Conservation (phyloP, 2,797 vertebrate species). For the Sebastolobus alascanus region DNA sequence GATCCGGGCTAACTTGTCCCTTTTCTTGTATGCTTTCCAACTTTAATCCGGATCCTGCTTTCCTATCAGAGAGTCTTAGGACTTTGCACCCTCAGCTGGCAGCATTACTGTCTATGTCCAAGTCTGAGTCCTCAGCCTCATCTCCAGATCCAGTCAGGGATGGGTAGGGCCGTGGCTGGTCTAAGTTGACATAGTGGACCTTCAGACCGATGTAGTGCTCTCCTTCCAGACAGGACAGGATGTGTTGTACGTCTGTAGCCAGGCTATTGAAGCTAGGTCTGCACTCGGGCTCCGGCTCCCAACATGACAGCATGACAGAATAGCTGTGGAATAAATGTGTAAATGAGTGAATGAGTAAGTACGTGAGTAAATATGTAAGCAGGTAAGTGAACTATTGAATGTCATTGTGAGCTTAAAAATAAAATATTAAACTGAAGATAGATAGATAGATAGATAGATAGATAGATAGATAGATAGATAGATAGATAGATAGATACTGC, state of each 20-base stretch:
- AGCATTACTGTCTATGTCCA: constrained; percentile 39
- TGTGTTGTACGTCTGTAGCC: constrained; percentile 83
- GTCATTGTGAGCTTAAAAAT: background rate
- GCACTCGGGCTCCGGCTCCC: constrained; percentile 87
- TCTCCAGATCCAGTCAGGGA: constrained; percentile 72
- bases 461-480: no score
- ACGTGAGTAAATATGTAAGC: background rate
- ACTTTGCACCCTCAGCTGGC: constrained; percentile 51
- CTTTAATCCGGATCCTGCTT: background rate
- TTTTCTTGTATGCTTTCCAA: constrained; percentile 12
- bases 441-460: no score
- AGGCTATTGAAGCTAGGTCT: constrained; percentile 88
- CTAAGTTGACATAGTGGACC: constrained; percentile 90
- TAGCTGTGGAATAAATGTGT: constrained; percentile 61
- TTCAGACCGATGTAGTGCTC: constrained; percentile 94
- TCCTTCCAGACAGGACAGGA: constrained; percentile 86
- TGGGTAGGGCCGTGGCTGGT: constrained; percentile 81
- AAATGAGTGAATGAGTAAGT: constrained; percentile 5
- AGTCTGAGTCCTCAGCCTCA: constrained; percentile 74
- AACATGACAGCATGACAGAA: constrained; percentile 91
- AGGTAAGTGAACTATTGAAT: background rate
- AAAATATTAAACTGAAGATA: background rate
- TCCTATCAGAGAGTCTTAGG: constrained; percentile 22
- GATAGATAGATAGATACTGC: background rate
- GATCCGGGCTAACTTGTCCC: background rate